Evolutionary conservation across 2,797 vertebrate genomes (phyloP).

Genomic region (Periophthalmus magnuspinnatus): DNA sequence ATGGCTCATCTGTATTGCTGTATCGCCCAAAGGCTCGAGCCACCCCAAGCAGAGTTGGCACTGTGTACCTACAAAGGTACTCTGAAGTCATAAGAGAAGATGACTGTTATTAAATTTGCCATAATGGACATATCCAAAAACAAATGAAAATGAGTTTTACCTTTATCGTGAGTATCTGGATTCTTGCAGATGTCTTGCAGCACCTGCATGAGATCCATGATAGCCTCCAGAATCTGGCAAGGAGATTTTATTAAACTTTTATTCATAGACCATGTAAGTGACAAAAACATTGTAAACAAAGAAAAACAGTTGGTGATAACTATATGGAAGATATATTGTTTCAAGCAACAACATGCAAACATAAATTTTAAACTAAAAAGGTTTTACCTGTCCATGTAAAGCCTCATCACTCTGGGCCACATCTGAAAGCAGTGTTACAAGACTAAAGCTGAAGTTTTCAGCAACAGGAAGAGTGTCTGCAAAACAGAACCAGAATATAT

Average conservation of each 20-base stretch:
- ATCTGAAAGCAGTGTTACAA: conserved; percentile 91
- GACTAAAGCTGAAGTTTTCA: conserved; percentile 94
- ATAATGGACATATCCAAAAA: background rate
- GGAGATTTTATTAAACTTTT: conserved; percentile 1
- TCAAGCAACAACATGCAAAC: background rate
- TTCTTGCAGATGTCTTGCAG: conserved; percentile 88
- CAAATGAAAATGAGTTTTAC: conserved; percentile 54
- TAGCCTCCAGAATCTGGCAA: conserved; percentile 85
- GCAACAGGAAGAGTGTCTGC: conserved; percentile 90
- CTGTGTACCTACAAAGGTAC: conserved; percentile 89
- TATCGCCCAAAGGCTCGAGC: conserved; percentile 93
- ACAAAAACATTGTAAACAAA: background rate
- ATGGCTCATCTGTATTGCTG: conserved; percentile 90
- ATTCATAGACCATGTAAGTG: background rate
- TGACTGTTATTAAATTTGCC: background rate
- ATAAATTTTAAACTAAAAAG: background rate
- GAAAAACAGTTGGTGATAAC: background rate
- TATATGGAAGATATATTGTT: background rate
- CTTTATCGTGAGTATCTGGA: conserved; percentile 89
- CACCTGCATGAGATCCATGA: conserved; percentile 89
- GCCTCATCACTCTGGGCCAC: conserved; percentile 88
- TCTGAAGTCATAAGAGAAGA: conserved; percentile 66
- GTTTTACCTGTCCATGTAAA: conserved; percentile 84
- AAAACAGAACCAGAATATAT: conserved; percentile 20
- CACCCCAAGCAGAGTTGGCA: conserved; percentile 92